phyloP scores from a whole-genome alignment of 2,888 invertebrate species.

The Xanthorhoe spadicearia region DNA sequence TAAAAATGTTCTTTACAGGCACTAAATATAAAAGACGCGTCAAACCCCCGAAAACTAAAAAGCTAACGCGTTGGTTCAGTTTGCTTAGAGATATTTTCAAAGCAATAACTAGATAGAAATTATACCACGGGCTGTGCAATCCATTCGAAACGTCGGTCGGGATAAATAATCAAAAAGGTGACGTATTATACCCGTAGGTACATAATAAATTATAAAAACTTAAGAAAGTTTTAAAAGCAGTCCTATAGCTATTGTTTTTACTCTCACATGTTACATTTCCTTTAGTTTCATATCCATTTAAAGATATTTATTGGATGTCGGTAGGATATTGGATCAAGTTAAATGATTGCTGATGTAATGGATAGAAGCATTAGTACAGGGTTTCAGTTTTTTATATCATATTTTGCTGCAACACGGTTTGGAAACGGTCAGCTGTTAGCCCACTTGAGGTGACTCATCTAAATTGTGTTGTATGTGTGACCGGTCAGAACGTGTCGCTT shows the following conservation, averaged over 20 bases:
- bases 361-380: conserved; percentile 22
- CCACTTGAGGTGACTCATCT: background rate
- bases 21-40: too few relatives aligned
- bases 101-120: too few relatives aligned
- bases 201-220: too few relatives aligned
- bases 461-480: too few relatives aligned
- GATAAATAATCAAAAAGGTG: too few relatives aligned
- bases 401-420: background rate
- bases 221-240: background rate
- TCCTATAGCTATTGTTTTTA: conserved; percentile 3
- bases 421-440: background rate
- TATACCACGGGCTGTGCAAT: too few relatives aligned
- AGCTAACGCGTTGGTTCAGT: too few relatives aligned
- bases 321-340: conserved; percentile 30
- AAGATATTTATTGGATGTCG: conserved; percentile 34
- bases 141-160: too few relatives aligned
- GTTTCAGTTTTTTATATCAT: background rate
- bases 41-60: too few relatives aligned
- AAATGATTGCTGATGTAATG: conserved; percentile 27
- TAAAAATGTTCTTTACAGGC: too few relatives aligned
- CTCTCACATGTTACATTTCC: conserved; percentile 19
- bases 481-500: background rate
- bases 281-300: conserved; percentile 30
- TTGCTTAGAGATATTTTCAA: too few relatives aligned
- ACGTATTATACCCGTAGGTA: too few relatives aligned